Evolutionary conservation across 2,797 vertebrate species (phyloP).

Genomic region (Malurus splendens): DNA sequence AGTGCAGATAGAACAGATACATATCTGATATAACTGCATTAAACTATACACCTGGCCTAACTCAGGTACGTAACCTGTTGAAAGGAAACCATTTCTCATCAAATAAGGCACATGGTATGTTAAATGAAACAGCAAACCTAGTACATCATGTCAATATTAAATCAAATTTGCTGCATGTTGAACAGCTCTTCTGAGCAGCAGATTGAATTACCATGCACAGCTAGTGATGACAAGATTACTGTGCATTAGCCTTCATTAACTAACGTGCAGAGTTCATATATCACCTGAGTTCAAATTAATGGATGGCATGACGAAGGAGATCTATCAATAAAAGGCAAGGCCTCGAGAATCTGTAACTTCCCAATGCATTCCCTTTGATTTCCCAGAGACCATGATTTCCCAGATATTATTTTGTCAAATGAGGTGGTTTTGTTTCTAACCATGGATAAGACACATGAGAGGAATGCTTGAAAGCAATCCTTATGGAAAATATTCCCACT

Average conservation of each 20-base stretch:
- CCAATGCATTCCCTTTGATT: neutral
- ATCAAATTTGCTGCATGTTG: constrained; percentile 31
- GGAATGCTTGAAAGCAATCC: neutral
- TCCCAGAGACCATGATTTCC: neutral
- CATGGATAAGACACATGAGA: neutral
- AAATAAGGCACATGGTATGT: constrained; percentile 8
- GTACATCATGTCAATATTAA: constrained; percentile 49
- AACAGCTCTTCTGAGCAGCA: constrained; percentile 6
- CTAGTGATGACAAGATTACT: constrained; percentile 42
- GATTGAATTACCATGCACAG: constrained; percentile 55
- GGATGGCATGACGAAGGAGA: neutral
- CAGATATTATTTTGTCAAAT: neutral
- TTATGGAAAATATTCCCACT: constrained; percentile 14
- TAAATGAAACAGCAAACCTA: constrained; percentile 20
- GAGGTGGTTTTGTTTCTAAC: neutral
- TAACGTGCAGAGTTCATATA: constrained; percentile 14
- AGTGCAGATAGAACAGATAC: neutral
- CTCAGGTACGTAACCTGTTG: neutral
- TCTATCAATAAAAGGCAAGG: constrained; percentile 18
- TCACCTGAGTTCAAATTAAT: constrained; percentile 43
- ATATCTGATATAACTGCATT: neutral
- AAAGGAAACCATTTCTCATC: constrained; percentile 26
- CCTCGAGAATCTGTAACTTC: neutral
- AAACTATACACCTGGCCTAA: neutral
- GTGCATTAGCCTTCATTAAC: constrained; percentile 42